Evolutionary conservation across 2,888 invertebrate genomes (phyloP), one percentile per base, ranked within the genome.

Genomic region (Rotaria magnacalcarata): DNA sequence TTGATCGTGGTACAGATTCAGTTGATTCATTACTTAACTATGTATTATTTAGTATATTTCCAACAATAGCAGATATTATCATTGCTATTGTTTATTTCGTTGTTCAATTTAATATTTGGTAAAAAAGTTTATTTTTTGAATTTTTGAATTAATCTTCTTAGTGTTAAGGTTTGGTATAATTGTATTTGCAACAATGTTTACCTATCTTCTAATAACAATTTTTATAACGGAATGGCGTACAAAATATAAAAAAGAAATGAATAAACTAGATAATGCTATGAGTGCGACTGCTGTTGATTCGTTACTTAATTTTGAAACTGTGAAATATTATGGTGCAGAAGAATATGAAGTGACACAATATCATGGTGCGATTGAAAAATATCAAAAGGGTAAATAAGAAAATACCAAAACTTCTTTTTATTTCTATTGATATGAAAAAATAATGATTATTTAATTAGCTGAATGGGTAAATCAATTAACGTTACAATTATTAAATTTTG

Each of bases 161-260:
- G 1, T 34, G 34, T 34, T 60, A 16, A 67, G 67, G 67, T 98
- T 98, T 91, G 98, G 97, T 0, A 91, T 97, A 27, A 96, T 98
- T 88, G 96, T 98, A 0, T 84, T 84, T 74, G 67, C 86, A 54
- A n/a, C 80, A 43, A 84, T 75, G 41, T 87, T 86, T 34, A 24
- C 85, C 47, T 54, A 52, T 60, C 24, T 91, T 96, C 96, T 93
- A 89, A 93, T 94, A 21, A 98, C 98, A 1, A 94, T 98, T 89
- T 91, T 92, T 27, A 93, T 98, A n/a, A 98, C 98, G 0, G 97
- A 98, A 92, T 98, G 98, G 98, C 93, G 98, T 24, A 98, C 97
- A 0, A 96, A 97, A 91, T 98, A 94, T 92, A 95, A 97, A 88
- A 93, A 97, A 56, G 93, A 94, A 10, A 96, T 97, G 96, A 99